Base-by-base conservation (phyloP, 2,797 vertebrate species). In the Diglossa cyanea region DNA sequence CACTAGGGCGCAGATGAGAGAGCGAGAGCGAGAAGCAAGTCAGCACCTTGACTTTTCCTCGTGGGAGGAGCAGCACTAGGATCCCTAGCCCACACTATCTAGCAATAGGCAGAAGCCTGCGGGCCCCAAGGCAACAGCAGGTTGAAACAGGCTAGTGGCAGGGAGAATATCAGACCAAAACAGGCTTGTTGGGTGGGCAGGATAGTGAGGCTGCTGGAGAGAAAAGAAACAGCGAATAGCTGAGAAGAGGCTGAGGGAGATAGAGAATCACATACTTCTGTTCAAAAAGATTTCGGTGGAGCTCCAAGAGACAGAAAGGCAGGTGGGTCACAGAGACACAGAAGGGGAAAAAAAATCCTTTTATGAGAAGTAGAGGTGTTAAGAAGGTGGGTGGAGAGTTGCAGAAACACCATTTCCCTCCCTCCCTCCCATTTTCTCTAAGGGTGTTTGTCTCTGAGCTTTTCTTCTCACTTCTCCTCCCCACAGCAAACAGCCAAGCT, bases 61-160 rank as follows among this genome's bases (percentile, higher is more conserved):
- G 7, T 4, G 5, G 57, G 75, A 92, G 77, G 60, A 87, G 87
- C 61, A 95, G 78, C 60, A 5, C 35, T 21, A 2, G 40, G 37
- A 87, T 87, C 26, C 30, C 3, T 39, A 75, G 45, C 31, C 24
- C 54, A 20, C 39, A 5, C 63, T 95, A 79, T 90, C 93, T 81
- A 53, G 77, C 53, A 83, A 26, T 42, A 94, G 76, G 35, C 86
- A 94, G 88, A 78, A 51, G 79, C 87, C 87, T 67, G 50, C 61
- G 50, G 95, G 88, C 79, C 53, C 35, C 57, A 62, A 26, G 68
- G 74, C 39, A 74, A 39, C 93, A 91, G 75, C 95, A 95, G 86
- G 92, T 84, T 93, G 85, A 88, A 95, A 96, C 94, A 96, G 50
- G 94, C 78, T 47, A 39, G 35, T 25, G 67, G 63, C 72, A 72